Conservation (phyloP, 37 sponge, comb jelly and placozoan species). For the Hormiphora californensis region DNA sequence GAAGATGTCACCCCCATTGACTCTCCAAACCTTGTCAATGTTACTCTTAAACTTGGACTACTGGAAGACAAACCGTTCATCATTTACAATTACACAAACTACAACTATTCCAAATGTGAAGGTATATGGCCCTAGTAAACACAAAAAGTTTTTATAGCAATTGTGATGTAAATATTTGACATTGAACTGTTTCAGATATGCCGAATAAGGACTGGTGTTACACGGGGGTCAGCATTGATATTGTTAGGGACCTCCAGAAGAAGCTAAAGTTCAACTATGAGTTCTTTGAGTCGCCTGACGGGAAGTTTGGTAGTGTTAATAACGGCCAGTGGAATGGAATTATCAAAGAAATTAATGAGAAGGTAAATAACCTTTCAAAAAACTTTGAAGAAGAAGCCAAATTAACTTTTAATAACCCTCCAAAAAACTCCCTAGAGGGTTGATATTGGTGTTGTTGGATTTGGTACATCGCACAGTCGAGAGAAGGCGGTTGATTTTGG, state of each 20-base stretch:
- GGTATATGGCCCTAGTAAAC: background rate
- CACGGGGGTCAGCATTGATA: background rate
- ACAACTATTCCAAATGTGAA: background rate
- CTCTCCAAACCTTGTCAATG: background rate
- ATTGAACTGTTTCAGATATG: background rate
- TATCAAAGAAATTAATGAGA: background rate
- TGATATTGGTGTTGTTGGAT: background rate
- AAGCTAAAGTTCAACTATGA: conserved; percentile 7
- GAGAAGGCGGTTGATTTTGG: background rate
- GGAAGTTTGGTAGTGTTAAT: background rate
- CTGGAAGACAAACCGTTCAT: conserved; percentile 15
- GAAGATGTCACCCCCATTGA: background rate
- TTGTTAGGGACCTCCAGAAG: background rate
- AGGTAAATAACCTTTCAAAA: no score
- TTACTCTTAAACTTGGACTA: background rate
- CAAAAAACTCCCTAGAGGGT: background rate
- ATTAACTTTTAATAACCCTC: no score
- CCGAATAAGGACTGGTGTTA: background rate
- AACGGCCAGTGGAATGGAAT: background rate
- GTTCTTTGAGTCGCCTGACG: background rate
- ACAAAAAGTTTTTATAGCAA: background rate
- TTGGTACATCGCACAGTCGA: background rate
- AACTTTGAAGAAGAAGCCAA: no score
- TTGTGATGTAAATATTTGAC: no score
- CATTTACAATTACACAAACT: conserved; percentile 19